Evolutionary conservation across 2,888 invertebrate genomes (phyloP).

Genomic region (Mesopsocus fuscifrons): DNA sequence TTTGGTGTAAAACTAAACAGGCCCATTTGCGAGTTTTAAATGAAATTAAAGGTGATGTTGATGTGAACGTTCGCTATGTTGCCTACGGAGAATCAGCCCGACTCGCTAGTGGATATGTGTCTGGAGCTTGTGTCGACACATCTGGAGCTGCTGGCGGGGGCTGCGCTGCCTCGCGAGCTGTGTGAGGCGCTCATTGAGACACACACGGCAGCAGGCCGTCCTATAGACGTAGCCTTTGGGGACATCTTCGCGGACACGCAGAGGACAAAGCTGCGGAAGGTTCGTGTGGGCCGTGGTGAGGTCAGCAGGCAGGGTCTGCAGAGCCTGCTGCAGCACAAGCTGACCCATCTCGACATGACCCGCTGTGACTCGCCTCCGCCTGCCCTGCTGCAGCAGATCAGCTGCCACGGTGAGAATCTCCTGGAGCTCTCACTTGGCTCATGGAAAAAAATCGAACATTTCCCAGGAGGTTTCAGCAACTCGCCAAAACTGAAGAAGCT

Average conservation of each 20-base stretch:
- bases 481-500: neutral
- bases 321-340: constrained; percentile 49
- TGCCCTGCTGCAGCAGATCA: constrained; percentile 15
- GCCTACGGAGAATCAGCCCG: constrained; percentile 26
- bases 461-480: neutral
- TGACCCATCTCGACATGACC: constrained; percentile 52
- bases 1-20: too few species aligned
- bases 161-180: constrained; percentile 48
- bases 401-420: constrained; percentile 10
- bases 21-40: too few species aligned
- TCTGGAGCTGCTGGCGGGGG: constrained; percentile 35
- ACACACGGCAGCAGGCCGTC: constrained; percentile 31
- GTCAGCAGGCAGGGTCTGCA: constrained; percentile 52
- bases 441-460: neutral
- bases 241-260: constrained; percentile 47
- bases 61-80: too few species aligned
- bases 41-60: too few species aligned
- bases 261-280: constrained; percentile 44
- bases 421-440: neutral
- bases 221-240: constrained; percentile 46
- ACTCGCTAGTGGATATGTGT: constrained; percentile 41
- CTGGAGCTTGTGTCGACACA: constrained; percentile 40
- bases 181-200: constrained; percentile 45
- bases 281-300: constrained; percentile 48
- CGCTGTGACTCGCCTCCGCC: constrained; percentile 46